Conservation (phyloP, 2,113 vertebrate genomes). For the Myiozetetes cayanensis region DNA sequence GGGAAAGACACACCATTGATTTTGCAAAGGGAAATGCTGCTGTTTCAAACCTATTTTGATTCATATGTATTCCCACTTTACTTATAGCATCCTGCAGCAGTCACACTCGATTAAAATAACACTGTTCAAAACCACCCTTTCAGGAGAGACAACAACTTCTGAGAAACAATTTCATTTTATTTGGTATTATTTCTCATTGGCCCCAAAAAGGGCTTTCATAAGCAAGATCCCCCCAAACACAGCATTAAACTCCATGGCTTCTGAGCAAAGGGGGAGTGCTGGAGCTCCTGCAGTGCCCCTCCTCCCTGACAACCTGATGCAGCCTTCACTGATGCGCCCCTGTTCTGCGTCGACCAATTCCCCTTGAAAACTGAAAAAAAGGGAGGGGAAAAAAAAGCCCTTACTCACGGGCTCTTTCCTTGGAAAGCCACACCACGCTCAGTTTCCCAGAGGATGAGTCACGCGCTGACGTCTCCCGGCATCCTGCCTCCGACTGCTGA, state of each 20-base stretch:
- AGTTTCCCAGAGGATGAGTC: slow-evolving; percentile 47
- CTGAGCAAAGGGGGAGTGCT: not conserved
- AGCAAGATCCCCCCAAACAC: not conserved
- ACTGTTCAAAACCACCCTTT: not conserved
- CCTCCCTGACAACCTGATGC: not conserved
- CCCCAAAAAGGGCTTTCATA: not conserved
- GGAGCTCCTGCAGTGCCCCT: not conserved
- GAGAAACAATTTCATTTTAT: not conserved
- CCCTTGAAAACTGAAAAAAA: not conserved
- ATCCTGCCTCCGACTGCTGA: not conserved
- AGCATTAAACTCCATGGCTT: not conserved
- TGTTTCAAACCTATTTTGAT: not conserved
- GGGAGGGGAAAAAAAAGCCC: not conserved
- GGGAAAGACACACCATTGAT: not conserved
- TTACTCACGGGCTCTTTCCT: slow-evolving; percentile 21
- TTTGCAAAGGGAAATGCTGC: not conserved
- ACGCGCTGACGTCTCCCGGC: not conserved
- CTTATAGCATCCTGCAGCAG: not conserved
- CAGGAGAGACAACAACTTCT: not conserved
- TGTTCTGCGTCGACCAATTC: not conserved
- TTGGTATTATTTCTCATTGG: not conserved
- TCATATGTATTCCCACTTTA: not conserved
- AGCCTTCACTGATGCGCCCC: not conserved
- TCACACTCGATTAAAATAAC: not conserved
- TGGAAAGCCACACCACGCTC: not conserved